phyloP scores from a whole-genome alignment of 2,113 vertebrate species.

The Lagopus leucura region DNA sequence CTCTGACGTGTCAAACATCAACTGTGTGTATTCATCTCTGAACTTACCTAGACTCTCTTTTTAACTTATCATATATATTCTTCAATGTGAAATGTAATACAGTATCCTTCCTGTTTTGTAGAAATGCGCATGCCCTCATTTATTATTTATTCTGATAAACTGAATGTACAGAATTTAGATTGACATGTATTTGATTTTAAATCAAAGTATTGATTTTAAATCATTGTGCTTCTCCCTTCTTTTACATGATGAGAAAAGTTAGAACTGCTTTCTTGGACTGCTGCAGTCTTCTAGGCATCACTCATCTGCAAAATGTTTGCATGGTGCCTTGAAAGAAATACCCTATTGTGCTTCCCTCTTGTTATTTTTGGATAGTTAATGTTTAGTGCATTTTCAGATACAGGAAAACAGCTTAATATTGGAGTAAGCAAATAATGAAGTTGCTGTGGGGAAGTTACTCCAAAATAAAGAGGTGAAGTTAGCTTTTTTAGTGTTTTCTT shows the following conservation, averaged over 20 bases:
- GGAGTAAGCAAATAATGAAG: background rate
- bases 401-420: background rate
- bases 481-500: background rate
- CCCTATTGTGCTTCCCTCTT: background rate
- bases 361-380: background rate
- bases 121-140: background rate
- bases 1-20: background rate
- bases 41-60: background rate
- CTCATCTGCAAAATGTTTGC: background rate
- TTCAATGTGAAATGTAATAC: background rate
- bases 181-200: too few relatives aligned
- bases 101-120: background rate
- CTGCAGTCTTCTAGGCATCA: background rate
- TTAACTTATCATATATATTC: fast-evolving
- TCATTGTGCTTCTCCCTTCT: background rate
- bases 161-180: too few relatives aligned
- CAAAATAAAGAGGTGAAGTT: background rate
- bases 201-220: too few relatives aligned
- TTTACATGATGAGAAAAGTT: background rate
- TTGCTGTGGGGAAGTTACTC: background rate
- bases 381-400: background rate
- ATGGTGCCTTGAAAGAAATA: background rate
- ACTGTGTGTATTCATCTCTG: background rate
- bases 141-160: background rate
- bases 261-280: background rate